Evolutionary conservation across 2,797 vertebrate genomes (phyloP), one percentile per base, ranked within the genome.

Genomic region (Arremon aurantiirostris): DNA sequence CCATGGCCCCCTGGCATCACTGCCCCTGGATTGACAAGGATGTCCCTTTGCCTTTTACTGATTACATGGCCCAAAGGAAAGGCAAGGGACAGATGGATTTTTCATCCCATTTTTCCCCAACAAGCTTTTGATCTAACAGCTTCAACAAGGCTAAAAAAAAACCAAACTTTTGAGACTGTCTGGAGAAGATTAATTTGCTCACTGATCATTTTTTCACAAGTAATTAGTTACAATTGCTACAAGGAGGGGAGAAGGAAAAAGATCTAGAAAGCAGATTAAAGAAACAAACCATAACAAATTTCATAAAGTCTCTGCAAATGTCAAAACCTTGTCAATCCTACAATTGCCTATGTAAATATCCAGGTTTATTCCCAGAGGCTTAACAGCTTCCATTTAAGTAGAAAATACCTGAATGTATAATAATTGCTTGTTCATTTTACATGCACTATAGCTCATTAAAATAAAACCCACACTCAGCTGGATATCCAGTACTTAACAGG

Each of bases 361-460:
- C 84, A 90, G 65, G 71, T 82, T 89, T 94, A 75, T 81, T 97
- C 95, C 41, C 91, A 89, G 80, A 78, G 49, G 27, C 61, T 83
- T 94, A 90, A 59, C 81, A 96, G 69, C 47, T 86, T 95, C 35
- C 82, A 82, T 86, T 95, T 84, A 94, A 97, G 93, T 39, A 71
- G 24, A 66, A 96, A 97, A 91, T 72, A 91, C 42, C 23, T 80
- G 75, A 93, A 88, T 85, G 91, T 72, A 72, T 70, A 96, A 44
- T 94, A 88, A 93, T 83, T 87, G 47, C 66, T 89, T 76, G 28
- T 66, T 94, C 75, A 73, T 86, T 91, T 95, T 77, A 64, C 50
- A 85, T 28, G 68, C 86, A 94, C 60, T 88, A 63, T 17, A 90
- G 66, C 53, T 78, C 17, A 12, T 92, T 93, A 73, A 92, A 95